Base-by-base conservation (phyloP, 2,113 vertebrate species). In the Fukomys damarensis region DNA sequence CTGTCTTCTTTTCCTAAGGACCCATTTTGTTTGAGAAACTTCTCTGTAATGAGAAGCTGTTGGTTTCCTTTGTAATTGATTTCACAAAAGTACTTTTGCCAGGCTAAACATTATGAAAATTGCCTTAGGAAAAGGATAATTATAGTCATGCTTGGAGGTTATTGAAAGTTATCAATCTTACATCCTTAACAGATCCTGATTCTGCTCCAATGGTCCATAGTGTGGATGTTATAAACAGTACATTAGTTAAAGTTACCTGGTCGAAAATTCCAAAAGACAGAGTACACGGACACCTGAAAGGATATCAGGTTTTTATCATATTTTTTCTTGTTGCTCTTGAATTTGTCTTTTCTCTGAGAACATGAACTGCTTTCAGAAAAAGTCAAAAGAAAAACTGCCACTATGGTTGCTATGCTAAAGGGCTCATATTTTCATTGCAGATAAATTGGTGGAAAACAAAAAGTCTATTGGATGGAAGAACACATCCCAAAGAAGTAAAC, bases 381-480 rank as follows among this genome's bases (percentile, higher is more conserved):
- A 58, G 54, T 8, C n/a, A 20, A 28, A 7, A 32, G 35, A 68
- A 6, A 17, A 11, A 49, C 32, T 58, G 1, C 2, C 19, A 68
- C 32, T 0, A 7, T 16, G 11, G 4, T 0, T 20, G 26, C 28
- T 65, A 58, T 66, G 2, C 77, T 91, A 93, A 4, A 93, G 56
- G 26, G 56, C 32, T 97, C 4, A 38, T 43, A 2, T 97, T 98
- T 91, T 96, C 68, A 22, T 86, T 87, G 7, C 98, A 99, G 99
- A 98, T 99, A 96, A 99, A 94, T 83, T 99, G 99, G 99, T 99
- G 99, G 99, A 99, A 99, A 97, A 98, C 99, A 32, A 99, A 98
- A 93, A 99, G 98, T 97, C 96, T 99, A 46, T 81, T 99, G 97
- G 99, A 99, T 95, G 98, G 98, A 0, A 99, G 98, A 97, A 99